A percentile compares a stretch with the other conserved stretches of the same genome.
Evolutionary conservation across 1,140 invertebrate species (phyloP).

Genomic region (Coptotermes formosanus): DNA sequence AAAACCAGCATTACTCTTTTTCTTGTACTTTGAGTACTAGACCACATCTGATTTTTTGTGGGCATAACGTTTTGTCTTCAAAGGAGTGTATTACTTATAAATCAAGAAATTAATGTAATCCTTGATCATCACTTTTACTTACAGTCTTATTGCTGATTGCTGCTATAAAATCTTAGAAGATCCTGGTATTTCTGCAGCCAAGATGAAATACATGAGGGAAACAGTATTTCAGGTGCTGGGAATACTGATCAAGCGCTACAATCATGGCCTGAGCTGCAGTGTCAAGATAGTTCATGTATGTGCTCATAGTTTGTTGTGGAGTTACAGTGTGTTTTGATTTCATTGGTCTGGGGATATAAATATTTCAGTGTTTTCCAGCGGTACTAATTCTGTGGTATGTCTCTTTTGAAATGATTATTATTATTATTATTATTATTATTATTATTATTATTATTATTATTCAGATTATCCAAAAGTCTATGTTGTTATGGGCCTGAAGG

Average conservation of each 20-base stretch:
- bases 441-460: neutral
- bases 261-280: constrained; percentile 67
- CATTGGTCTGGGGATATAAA: too few species aligned
- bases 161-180: constrained; percentile 76
- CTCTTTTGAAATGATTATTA: neutral
- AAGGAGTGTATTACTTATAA: too few species aligned
- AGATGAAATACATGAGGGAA: constrained; percentile 64
- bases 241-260: constrained; percentile 76
- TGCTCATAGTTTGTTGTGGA: constrained; percentile 15
- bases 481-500: too few species aligned
- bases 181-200: constrained; percentile 52
- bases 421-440: neutral
- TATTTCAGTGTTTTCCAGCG: too few species aligned
- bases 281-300: constrained; percentile 65
- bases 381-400: neutral
- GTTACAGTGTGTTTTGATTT: neutral
- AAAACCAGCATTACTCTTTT: too few species aligned
- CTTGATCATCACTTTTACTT: constrained; percentile 37
- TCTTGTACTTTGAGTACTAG: too few species aligned
- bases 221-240: constrained; percentile 76
- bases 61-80: too few species aligned
- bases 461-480: too few species aligned
- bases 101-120: too few species aligned
- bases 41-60: too few species aligned
- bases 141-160: constrained; percentile 63